phyloP scores from a whole-genome alignment of 2,888 invertebrate species.

The Drosophila anceps region DNA sequence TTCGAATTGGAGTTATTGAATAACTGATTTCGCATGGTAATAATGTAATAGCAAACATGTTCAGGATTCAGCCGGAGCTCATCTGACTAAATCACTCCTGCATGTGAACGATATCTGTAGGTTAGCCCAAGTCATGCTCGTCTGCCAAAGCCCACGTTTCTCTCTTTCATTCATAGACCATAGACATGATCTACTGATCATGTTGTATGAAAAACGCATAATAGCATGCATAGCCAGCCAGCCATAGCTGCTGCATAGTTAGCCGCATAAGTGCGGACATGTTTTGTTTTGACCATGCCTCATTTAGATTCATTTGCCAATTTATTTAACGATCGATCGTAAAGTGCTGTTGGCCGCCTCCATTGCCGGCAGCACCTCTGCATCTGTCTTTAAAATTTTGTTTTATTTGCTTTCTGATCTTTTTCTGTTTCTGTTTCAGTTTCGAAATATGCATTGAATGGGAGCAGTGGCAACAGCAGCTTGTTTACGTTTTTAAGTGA shows the following conservation, averaged over 20 bases:
- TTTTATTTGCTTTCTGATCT: constrained; percentile 45
- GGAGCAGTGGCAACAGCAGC: constrained; percentile 30
- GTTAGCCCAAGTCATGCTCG: background rate
- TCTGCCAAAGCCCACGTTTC: background rate
- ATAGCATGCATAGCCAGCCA: constrained; percentile 1
- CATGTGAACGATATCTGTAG: background rate
- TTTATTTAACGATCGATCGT: constrained; percentile 84
- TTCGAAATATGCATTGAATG: constrained; percentile 45
- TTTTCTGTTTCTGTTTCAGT: constrained; percentile 15
- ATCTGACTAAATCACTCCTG: background rate
- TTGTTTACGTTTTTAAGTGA: constrained; percentile 81
- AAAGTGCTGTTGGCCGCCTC: constrained; percentile 67
- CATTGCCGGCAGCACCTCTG: constrained; percentile 57
- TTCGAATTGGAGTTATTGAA: no score
- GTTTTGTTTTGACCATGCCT: constrained; percentile 75
- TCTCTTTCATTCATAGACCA: background rate
- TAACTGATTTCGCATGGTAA: no score
- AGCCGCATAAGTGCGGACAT: constrained; percentile 50
- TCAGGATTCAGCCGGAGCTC: background rate
- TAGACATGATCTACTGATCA: no score
- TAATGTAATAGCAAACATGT: no score
- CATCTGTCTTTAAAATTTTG: constrained; percentile 29
- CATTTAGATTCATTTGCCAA: constrained; percentile 81
- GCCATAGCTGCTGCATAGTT: constrained; percentile 10
- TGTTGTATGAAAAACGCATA: constrained; percentile 1